These are phyloP conservation scores for Ascidia mentula DNA, from an alignment of 23 tunicate species.

Conservation along the genomic window DNA sequence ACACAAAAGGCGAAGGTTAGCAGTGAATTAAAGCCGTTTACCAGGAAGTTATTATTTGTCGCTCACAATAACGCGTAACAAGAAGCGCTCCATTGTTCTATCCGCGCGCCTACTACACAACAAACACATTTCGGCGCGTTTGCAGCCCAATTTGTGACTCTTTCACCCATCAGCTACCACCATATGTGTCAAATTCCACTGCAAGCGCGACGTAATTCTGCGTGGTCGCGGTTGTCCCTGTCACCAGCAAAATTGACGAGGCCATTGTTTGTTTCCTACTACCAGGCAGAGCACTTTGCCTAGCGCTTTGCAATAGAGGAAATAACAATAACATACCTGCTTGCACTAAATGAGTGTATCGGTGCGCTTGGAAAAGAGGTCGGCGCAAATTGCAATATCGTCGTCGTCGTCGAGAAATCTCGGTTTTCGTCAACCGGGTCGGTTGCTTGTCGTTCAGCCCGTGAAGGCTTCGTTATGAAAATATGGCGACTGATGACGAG, in stretches of 20 bases:
- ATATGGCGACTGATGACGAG: slow-evolving; percentile 29
- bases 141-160: not conserved
- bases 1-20: not conserved
- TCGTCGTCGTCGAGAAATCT: not conserved
- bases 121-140: not conserved
- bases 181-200: too few relatives aligned
- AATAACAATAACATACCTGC: too few relatives aligned
- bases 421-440: slow-evolving; percentile 12
- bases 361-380: not conserved
- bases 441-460: slow-evolving; percentile 18
- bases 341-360: not conserved
- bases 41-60: slow-evolving; percentile 9
- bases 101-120: slow-evolving; percentile 2
- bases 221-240: not conserved
- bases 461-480: slow-evolving; percentile 35
- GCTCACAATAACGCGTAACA: slow-evolving; percentile 5
- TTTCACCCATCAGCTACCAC: not conserved
- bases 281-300: too few relatives aligned
- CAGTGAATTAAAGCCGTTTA: not conserved
- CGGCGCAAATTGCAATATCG: not conserved
- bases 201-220: not conserved
- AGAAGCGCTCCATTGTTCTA: not conserved
- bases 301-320: too few relatives aligned
- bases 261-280: too few relatives aligned
- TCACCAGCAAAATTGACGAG: not conserved